phyloP scores from a whole-genome alignment of 2,113 vertebrate genomes.

The Gnathonemus echidnorhynchus region DNA sequence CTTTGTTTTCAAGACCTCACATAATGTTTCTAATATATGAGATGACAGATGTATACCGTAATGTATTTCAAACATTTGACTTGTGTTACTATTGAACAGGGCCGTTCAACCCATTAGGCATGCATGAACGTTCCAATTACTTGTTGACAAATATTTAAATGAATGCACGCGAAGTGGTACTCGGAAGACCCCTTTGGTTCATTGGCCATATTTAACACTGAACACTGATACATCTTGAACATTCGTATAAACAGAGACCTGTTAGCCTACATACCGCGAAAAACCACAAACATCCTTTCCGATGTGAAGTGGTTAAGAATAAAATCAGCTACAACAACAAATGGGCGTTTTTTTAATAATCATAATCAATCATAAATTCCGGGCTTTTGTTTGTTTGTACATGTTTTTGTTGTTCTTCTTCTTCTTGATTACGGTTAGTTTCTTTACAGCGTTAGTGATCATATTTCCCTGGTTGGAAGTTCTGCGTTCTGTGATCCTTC shows the following conservation, averaged over 20 bases:
- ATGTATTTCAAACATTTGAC: not conserved
- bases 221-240: not conserved
- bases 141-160: not conserved
- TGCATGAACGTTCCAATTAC: not conserved
- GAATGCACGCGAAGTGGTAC: not conserved
- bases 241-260: not conserved
- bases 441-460: not conserved
- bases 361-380: not conserved
- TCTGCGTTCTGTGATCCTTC: not conserved
- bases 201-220: not conserved
- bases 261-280: not conserved
- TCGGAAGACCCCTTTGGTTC: not conserved
- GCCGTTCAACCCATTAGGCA: not conserved
- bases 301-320: not conserved
- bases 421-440: not conserved
- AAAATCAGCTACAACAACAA: not conserved
- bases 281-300: not conserved
- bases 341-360: not conserved
- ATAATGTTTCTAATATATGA: not conserved
- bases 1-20: not conserved
- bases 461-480: not conserved
- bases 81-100: not conserved
- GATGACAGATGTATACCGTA: not conserved
- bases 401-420: not conserved
- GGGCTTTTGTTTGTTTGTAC: not conserved